phyloP scores from a whole-genome alignment of 2,888 invertebrate genomes.

The Tenthredo livida region DNA sequence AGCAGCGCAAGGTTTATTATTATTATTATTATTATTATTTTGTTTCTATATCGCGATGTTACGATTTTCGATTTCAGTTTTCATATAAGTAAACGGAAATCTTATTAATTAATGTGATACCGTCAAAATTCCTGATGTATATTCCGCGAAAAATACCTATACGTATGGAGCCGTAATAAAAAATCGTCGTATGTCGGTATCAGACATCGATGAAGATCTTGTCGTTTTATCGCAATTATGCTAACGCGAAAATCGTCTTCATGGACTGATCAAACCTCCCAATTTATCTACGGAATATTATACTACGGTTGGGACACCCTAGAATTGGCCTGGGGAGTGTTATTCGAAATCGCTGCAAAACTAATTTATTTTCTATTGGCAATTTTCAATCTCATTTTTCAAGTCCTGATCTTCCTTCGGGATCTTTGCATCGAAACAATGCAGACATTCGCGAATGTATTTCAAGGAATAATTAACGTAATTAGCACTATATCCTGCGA shows the following conservation, averaged over 20 bases:
- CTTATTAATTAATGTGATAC: conserved; percentile 1
- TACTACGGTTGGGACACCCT: conserved; percentile 70
- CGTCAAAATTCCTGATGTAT: conserved; percentile 36
- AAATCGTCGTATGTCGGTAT: neutral
- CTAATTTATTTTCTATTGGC: conserved; percentile 68
- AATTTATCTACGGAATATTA: conserved; percentile 63
- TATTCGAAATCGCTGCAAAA: conserved; percentile 67
- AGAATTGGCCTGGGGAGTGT: conserved; percentile 67
- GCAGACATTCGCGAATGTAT: conserved; percentile 70
- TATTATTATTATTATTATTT: too few species aligned
- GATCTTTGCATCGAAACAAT: conserved; percentile 69
- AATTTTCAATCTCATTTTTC: conserved; percentile 68
- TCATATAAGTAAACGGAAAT: neutral
- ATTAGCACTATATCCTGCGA: conserved; percentile 68
- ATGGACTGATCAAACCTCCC: conserved; percentile 60
- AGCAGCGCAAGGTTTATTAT: too few species aligned
- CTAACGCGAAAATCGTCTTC: conserved; percentile 10
- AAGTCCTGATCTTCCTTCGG: conserved; percentile 67
- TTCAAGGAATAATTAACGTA: conserved; percentile 68
- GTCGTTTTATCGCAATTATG: conserved; percentile 11
- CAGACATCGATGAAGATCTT: conserved; percentile 2
- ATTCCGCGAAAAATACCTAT: neutral
- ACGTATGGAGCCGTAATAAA: conserved; percentile 23
- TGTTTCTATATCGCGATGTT: neutral
- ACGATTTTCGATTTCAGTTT: neutral